Percentiles rank a stretch among this genome's conserved stretches.
phyloP scores from a whole-genome alignment of 2,113 vertebrate species.

The Kobus ellipsiprymnus region DNA sequence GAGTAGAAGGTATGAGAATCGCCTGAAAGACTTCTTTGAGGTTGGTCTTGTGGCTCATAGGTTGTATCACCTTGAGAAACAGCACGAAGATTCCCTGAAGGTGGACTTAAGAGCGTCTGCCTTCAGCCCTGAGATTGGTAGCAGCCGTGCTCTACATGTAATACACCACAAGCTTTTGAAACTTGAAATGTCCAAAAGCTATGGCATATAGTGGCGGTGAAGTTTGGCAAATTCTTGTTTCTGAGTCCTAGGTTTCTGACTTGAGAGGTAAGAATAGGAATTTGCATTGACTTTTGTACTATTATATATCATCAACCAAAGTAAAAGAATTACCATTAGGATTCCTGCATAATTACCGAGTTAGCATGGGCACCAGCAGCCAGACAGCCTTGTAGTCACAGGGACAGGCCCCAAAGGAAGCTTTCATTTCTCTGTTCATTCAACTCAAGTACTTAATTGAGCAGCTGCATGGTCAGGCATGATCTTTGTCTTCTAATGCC shows the following conservation, averaged over 20 bases:
- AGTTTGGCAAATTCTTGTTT: not conserved
- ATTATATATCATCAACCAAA: not conserved
- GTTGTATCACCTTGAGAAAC: not conserved
- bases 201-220: fast-evolving
- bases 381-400: not conserved
- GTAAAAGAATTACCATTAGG: not conserved
- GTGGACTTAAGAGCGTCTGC: not conserved
- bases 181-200: not conserved
- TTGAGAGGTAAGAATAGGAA: not conserved
- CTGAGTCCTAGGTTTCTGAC: not conserved
- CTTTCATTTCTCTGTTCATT: not conserved
- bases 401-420: too few relatives aligned
- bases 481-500: not conserved
- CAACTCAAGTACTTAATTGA: not conserved
- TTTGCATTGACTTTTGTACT: not conserved
- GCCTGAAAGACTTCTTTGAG: not conserved
- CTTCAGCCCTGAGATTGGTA: not conserved
- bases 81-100: not conserved
- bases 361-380: not conserved
- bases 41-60: not conserved
- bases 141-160: not conserved
- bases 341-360: fast-evolving
- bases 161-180: not conserved
- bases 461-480: not conserved
- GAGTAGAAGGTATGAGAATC: not conserved